phyloP scores from a whole-genome alignment of 1,140 invertebrate species.

The Wasmannia auropunctata region DNA sequence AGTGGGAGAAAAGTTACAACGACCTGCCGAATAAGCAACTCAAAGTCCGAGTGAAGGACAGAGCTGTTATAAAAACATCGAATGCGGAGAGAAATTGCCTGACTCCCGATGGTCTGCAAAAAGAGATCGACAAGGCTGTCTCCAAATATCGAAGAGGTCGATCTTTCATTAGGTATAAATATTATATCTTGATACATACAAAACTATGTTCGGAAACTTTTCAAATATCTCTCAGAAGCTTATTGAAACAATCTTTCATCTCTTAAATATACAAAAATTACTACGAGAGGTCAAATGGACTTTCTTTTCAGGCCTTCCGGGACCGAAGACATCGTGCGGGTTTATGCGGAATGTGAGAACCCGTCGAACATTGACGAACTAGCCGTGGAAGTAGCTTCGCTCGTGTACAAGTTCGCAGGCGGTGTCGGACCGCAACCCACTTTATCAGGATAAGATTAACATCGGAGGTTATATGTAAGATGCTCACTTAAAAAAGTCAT shows the following conservation, averaged over 20 bases:
- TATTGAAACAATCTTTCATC: not conserved
- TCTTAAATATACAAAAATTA: conserved; percentile 3
- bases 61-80: conserved; percentile 92
- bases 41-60: conserved; percentile 95
- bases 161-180: conserved; percentile 92
- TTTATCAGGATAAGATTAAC: conserved; percentile 2
- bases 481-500: not conserved
- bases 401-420: conserved; percentile 91
- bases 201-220: not conserved
- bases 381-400: conserved; percentile 90
- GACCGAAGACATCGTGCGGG: conserved; percentile 98
- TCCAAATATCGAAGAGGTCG: conserved; percentile 90
- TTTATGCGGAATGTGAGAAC: conserved; percentile 97
- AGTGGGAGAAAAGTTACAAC: conserved; percentile 93
- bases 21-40: conserved; percentile 96
- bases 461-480: not conserved
- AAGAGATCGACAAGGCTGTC: conserved; percentile 91
- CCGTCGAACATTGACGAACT: conserved; percentile 90
- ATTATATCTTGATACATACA: conserved; percentile 1
- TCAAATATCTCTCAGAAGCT: not conserved
- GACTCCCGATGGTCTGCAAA: conserved; percentile 93
- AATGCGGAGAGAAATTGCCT: conserved; percentile 94
- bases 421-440: conserved; percentile 87
- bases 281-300: not conserved
- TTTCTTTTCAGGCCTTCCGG: conserved; percentile 93